Evolutionary conservation across 2,113 vertebrate genomes (phyloP), one percentile per base, ranked within the genome.

Genomic region (Tautogolabrus adspersus): DNA sequence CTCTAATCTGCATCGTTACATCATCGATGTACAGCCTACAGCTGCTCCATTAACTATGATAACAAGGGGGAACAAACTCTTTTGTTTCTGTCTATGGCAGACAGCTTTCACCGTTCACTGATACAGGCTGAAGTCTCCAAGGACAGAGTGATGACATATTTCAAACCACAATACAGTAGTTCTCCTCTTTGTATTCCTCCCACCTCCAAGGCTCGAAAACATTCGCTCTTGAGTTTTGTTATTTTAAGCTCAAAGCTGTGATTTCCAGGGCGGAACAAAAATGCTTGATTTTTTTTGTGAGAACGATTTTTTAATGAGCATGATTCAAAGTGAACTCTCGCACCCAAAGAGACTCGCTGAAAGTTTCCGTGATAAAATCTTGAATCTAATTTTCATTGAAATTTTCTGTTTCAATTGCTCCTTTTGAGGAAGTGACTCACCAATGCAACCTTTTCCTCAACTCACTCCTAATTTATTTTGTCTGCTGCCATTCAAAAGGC

Each of bases 11-110:
- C 77, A 77, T 81, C 80, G 91, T 90, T 81, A 87, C 75, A 81
- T 87, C 75, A 81, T 87, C 71, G 65, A 82, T 82, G 84, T 84
- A 80, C 77, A 83, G 82, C 87, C 88, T 10, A 38, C 62, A 90
- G 89, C 88, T 73, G 78, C 81, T 91, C 84, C 77, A 84, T 91
- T 90, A 91, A 87, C 89, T 81, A 46, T 82, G 85, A 88, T 90
- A 89, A 91, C 88, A 75, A 57, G 78, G 58, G 71, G 73, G 68
- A 85, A 87, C 64, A 64, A 84, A 82, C 73, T 81, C 72, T 75
- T 83, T 73, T 70, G 72, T 74, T 82, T 83, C 83, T 83, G 61
- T 69, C 73, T 38, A 6, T 77, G 77, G 66, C 70, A 87, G 82
- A 66, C 78, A 82, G 78, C 64, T 49, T 68, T 87, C 76, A 83